phyloP scores from a whole-genome alignment of 2,888 invertebrate species.

The Crossocerus cetratus region DNA sequence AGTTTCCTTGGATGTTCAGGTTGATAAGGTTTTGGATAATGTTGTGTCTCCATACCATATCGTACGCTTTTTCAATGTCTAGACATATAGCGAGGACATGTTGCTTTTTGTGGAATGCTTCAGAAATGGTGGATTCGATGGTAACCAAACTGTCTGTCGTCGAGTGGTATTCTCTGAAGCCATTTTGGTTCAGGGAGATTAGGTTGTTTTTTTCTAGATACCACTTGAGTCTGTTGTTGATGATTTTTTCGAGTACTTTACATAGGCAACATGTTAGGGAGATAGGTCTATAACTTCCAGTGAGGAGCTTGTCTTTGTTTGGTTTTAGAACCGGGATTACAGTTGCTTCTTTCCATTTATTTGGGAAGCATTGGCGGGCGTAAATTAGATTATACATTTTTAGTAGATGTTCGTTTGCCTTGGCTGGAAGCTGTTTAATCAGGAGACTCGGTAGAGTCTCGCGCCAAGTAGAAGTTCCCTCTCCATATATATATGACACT shows the following conservation, averaged over 20 bases:
- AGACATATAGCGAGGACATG: conserved; percentile 21
- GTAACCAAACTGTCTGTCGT: not conserved
- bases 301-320: conserved; percentile 1
- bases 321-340: conserved; percentile 9
- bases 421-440: conserved; percentile 7
- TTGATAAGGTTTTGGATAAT: too few species aligned
- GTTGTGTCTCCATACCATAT: not conserved
- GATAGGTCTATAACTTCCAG: conserved; percentile 16
- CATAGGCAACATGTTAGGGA: too few species aligned
- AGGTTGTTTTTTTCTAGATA: conserved; percentile 4
- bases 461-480: too few species aligned
- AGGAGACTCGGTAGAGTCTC: too few species aligned
- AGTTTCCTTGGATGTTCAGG: too few species aligned
- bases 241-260: too few species aligned
- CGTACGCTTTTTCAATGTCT: conserved; percentile 12
- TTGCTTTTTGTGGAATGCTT: conserved; percentile 34
- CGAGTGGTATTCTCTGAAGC: conserved; percentile 10
- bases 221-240: too few species aligned
- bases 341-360: conserved; percentile 9
- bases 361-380: not conserved
- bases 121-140: not conserved
- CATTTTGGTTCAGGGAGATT: not conserved
- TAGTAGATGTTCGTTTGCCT: not conserved
- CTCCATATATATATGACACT: too few species aligned
- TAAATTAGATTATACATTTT: conserved; percentile 6